A percentile compares a stretch with the other conserved stretches of the same genome.
Evolutionary conservation across 2,797 vertebrate genomes (phyloP).

Genomic region (Microhierax caerulescens): DNA sequence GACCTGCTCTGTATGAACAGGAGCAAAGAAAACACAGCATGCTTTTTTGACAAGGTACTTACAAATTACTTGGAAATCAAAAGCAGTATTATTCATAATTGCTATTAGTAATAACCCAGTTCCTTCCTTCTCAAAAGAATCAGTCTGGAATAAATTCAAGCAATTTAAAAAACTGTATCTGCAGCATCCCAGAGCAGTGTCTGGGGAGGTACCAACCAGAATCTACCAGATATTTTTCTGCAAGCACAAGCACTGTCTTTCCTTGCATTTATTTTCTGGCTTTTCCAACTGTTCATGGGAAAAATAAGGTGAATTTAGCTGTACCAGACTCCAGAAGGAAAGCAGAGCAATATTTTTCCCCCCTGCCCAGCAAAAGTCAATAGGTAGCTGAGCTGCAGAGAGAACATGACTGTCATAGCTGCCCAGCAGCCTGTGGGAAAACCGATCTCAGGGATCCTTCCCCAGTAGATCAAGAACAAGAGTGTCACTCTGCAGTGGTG

Average conservation of each 20-base stretch:
- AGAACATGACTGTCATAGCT: accelerated
- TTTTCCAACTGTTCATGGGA: background rate
- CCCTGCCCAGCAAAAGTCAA: background rate
- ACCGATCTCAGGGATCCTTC: background rate
- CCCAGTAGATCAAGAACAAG: accelerated
- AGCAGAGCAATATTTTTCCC: too few species aligned
- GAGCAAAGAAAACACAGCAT: too few species aligned
- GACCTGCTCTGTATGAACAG: accelerated
- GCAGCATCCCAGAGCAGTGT: background rate
- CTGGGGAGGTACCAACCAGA: background rate
- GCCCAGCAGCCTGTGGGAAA: background rate
- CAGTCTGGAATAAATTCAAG: background rate
- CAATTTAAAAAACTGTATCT: background rate
- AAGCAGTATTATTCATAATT: background rate
- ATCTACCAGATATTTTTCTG: background rate
- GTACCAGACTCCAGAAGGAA: background rate
- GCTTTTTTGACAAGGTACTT: background rate
- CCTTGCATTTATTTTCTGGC: background rate
- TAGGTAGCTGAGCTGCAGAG: background rate
- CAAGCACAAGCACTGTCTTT: background rate
- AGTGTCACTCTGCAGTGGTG: background rate
- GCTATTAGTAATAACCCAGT: background rate
- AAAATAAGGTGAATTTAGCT: background rate
- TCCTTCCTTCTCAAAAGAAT: background rate
- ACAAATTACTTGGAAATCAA: background rate